A percentile compares a stretch with the other conserved stretches of the same genome.
These are phyloP conservation scores for Drosophila helvetica DNA, from an alignment of 2,888 invertebrate genomes.

Conservation along the genomic window DNA sequence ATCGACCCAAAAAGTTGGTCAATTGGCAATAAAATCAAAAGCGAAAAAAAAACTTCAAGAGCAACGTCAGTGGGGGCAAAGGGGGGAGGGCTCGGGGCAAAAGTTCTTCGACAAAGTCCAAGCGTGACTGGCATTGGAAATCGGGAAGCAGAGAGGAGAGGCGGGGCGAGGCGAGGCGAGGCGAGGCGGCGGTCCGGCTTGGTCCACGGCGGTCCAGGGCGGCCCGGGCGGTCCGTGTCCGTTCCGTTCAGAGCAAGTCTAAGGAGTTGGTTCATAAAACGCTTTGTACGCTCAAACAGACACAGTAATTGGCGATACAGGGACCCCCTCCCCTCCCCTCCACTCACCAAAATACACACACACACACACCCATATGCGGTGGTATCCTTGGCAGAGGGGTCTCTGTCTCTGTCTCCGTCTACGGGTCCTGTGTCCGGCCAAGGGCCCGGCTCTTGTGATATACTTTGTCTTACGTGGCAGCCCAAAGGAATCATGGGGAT, in stretches of 20 bases:
- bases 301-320: constrained; percentile 80
- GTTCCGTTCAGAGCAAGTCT: neutral
- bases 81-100: constrained; percentile 35
- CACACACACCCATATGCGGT: constrained; percentile 9
- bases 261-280: constrained; percentile 78
- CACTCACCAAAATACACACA: constrained; percentile 20
- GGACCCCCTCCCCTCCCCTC: constrained; percentile 21
- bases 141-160: neutral
- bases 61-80: constrained; percentile 48
- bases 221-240: constrained; percentile 28
- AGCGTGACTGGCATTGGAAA: constrained; percentile 74
- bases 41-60: constrained; percentile 64
- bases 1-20: constrained; percentile 75
- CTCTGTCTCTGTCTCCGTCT: neutral
- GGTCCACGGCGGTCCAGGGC: constrained; percentile 34
- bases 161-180: too few relatives aligned
- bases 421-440: constrained; percentile 36
- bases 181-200: neutral
- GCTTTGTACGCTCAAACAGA: constrained; percentile 80
- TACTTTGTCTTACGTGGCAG: constrained; percentile 56
- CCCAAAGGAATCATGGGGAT: neutral
- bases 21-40: constrained; percentile 81
- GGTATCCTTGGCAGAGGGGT: constrained; percentile 3
- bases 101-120: constrained; percentile 73
- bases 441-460: constrained; percentile 18